Percentiles rank a stretch among this genome's conserved stretches.
These are phyloP conservation scores for Protobothrops mucrosquamatus DNA, from an alignment of 2,113 vertebrate species.

Conservation along the genomic window DNA sequence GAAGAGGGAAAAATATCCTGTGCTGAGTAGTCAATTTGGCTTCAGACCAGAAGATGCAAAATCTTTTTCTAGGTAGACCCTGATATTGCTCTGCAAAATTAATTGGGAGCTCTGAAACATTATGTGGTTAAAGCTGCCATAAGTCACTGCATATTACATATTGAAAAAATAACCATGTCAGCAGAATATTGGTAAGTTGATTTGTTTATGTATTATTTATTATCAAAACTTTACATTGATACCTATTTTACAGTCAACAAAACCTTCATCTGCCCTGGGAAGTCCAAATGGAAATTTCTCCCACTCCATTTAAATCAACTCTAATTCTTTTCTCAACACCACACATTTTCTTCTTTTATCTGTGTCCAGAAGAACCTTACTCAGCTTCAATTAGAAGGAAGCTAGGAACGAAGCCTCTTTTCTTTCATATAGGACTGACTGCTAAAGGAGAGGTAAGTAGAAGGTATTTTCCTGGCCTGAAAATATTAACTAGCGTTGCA, in stretches of 20 bases:
- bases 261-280: not conserved
- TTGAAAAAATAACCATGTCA: not conserved
- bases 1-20: constrained; percentile 45
- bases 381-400: not conserved
- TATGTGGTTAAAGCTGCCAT: constrained; percentile 17
- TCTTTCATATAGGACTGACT: not conserved
- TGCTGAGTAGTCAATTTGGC: constrained; percentile 36
- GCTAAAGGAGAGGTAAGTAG: not conserved
- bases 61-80: constrained; percentile 3
- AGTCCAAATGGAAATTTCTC: not conserved
- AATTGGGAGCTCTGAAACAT: constrained; percentile 8
- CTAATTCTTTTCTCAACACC: not conserved
- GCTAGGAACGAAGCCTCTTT: not conserved
- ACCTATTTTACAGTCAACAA: not conserved
- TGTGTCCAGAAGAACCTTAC: not conserved
- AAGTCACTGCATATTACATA: not conserved
- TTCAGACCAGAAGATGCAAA: constrained; percentile 33
- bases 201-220: not conserved
- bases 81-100: constrained; percentile 21
- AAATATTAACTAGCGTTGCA: not conserved
- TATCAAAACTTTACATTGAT: not conserved
- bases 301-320: not conserved
- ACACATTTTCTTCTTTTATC: not conserved
- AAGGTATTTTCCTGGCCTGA: not conserved
- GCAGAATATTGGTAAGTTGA: not conserved